These are phyloP conservation scores for Paralvinella palmiformis DNA, from an alignment of 1,140 invertebrate genomes.

Conservation along the genomic window DNA sequence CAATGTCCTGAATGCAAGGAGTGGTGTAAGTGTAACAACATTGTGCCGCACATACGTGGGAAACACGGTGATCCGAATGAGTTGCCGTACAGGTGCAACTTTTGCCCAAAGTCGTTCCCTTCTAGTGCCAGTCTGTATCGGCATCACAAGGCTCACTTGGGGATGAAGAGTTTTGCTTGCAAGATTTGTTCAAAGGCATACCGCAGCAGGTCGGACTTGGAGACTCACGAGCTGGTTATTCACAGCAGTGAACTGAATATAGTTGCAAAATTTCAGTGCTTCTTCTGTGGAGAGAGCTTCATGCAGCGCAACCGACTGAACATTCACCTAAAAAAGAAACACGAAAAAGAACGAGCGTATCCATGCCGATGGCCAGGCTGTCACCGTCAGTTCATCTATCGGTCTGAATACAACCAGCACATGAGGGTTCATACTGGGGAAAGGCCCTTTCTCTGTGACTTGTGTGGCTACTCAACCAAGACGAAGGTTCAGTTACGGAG, in stretches of 20 bases:
- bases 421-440: conserved; percentile 15
- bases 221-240: conserved; percentile 60
- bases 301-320: conserved; percentile 54
- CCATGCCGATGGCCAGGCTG: conserved; percentile 55
- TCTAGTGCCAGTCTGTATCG: conserved; percentile 32
- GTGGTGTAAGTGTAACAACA: conserved; percentile 28
- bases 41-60: conserved; percentile 37
- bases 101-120: conserved; percentile 33
- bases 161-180: conserved; percentile 49
- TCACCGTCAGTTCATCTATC: conserved; percentile 48
- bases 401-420: conserved; percentile 27
- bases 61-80: conserved; percentile 30
- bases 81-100: conserved; percentile 34
- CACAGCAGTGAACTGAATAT: conserved; percentile 48
- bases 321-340: conserved; percentile 60
- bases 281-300: conserved; percentile 58
- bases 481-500: conserved; percentile 8
- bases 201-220: conserved; percentile 53
- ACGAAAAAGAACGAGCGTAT: conserved; percentile 52
- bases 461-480: conserved; percentile 18
- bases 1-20: conserved; percentile 40
- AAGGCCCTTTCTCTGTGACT: conserved; percentile 16
- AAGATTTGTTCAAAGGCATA: conserved; percentile 59
- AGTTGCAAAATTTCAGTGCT: conserved; percentile 54
- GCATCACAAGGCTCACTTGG: conserved; percentile 40